Evolutionary conservation across 1,140 invertebrate genomes (phyloP).

Genomic region (Conus betulinus): DNA sequence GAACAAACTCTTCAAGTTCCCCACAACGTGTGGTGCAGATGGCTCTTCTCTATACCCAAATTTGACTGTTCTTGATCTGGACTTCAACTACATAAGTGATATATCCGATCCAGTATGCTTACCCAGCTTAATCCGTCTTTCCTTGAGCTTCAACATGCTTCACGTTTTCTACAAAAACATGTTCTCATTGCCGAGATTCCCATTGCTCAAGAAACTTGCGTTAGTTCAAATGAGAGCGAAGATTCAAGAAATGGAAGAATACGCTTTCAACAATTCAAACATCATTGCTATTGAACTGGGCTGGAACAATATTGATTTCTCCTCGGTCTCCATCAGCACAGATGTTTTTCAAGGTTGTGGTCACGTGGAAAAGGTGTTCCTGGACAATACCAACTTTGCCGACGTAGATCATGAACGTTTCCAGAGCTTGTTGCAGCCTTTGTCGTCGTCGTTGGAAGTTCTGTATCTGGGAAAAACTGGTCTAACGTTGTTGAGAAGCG

Average conservation of each 20-base stretch:
- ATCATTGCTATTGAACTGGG: not conserved
- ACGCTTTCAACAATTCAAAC: slow-evolving; percentile 22
- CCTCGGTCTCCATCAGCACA: not conserved
- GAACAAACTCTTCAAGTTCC: slow-evolving; percentile 8
- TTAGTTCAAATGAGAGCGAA: slow-evolving; percentile 16
- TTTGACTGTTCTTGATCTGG: not conserved
- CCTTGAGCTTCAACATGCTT: slow-evolving; percentile 10
- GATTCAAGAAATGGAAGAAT: not conserved
- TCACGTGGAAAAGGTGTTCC: not conserved
- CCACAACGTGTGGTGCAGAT: not conserved
- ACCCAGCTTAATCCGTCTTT: not conserved
- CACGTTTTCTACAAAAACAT: not conserved
- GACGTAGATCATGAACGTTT: not conserved
- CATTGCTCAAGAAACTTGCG: not conserved
- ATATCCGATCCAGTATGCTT: not conserved
- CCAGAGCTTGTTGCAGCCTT: not conserved
- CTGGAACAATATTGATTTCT: slow-evolving; percentile 3
- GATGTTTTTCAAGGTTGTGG: slow-evolving; percentile 12
- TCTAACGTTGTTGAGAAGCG: not conserved
- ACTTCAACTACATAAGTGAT: not conserved
- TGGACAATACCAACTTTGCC: not conserved
- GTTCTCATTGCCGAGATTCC: slow-evolving; percentile 1
- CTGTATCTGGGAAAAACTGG: not conserved
- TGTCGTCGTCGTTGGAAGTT: not conserved
- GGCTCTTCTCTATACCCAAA: not conserved